Evolutionary conservation across 2,797 vertebrate genomes (phyloP).

Genomic region (Tinamus major): DNA sequence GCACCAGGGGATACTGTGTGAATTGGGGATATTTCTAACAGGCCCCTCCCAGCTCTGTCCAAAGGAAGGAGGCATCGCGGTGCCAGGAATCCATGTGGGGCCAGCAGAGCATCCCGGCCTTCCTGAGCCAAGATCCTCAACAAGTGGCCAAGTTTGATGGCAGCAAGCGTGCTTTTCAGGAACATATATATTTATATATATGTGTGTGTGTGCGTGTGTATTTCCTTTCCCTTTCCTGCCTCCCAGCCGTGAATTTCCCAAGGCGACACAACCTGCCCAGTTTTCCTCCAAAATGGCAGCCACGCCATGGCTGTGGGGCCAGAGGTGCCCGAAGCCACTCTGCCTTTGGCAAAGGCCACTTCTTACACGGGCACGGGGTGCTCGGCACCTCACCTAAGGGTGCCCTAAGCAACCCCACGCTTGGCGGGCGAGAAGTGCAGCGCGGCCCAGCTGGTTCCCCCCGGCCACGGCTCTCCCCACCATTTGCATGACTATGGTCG

Average conservation of each 20-base stretch:
- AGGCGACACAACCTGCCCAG: too few relatives aligned
- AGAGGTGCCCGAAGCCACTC: too few relatives aligned
- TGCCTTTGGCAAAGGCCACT: too few relatives aligned
- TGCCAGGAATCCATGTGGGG: not conserved
- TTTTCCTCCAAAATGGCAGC: too few relatives aligned
- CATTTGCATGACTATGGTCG: conserved; percentile 13
- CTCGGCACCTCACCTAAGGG: too few relatives aligned
- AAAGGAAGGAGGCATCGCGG: not conserved
- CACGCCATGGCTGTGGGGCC: too few relatives aligned
- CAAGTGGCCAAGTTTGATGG: rapidly evolving
- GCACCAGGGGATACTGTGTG: not conserved
- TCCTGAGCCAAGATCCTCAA: not conserved
- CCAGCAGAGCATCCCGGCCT: not conserved
- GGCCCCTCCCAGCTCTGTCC: not conserved
- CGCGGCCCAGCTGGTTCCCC: conserved; percentile 18
- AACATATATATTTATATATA: not conserved
- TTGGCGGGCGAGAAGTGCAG: too few relatives aligned
- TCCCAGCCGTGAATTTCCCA: not conserved
- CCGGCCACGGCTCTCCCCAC: not conserved
- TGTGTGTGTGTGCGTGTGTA: not conserved
- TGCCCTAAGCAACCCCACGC: too few relatives aligned
- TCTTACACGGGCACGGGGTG: too few relatives aligned
- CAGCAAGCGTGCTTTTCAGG: not conserved
- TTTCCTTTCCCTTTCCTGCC: too few relatives aligned
- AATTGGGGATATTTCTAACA: too few relatives aligned